Evolutionary conservation across 2,797 vertebrate genomes (phyloP).

Genomic region (Argya squamiceps): DNA sequence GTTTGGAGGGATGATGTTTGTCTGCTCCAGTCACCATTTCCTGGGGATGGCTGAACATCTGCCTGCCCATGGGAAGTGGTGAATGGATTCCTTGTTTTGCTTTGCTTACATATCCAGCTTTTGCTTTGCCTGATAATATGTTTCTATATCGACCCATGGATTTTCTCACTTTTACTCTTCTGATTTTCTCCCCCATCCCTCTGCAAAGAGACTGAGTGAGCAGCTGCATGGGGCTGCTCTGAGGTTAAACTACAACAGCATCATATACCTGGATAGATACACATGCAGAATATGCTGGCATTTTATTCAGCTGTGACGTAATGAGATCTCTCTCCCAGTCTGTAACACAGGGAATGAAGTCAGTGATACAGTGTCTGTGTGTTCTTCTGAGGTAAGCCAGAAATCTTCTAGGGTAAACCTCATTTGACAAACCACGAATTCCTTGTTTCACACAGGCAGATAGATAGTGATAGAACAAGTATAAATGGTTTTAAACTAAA

Average conservation of each 20-base stretch:
- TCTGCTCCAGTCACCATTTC: accelerated
- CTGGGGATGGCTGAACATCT: background rate
- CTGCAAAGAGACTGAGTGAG: background rate
- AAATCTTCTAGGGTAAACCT: background rate
- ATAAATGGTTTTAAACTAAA: background rate
- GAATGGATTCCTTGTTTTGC: background rate
- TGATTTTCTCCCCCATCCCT: background rate
- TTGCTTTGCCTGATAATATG: background rate
- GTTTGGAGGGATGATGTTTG: accelerated
- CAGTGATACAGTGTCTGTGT: background rate
- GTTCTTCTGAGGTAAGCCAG: background rate
- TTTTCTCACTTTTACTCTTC: background rate
- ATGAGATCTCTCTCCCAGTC: background rate
- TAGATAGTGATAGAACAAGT: background rate
- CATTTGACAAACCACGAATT: background rate
- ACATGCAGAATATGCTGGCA: background rate
- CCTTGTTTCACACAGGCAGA: background rate
- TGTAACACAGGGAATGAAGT: background rate
- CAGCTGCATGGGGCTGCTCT: background rate
- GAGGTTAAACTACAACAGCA: background rate
- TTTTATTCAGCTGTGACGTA: background rate
- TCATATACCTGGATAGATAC: background rate
- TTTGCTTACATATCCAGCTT: background rate
- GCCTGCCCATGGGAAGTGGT: accelerated
- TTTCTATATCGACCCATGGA: accelerated